Conservation (phyloP, 2,888 invertebrate species). For the Unio pictorum region DNA sequence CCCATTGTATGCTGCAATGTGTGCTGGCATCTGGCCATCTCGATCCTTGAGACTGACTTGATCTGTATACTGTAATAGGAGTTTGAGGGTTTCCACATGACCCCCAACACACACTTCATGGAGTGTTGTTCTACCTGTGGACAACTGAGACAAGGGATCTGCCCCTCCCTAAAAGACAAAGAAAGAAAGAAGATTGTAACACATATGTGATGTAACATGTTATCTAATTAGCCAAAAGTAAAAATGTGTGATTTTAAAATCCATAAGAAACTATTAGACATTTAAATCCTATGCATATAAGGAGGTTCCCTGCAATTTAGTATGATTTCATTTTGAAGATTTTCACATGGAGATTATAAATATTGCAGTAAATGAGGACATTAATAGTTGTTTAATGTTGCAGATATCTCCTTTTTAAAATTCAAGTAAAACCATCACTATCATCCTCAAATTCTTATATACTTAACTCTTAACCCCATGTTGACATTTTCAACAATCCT, state of each 20-base stretch:
- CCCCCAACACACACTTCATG: constrained; percentile 70
- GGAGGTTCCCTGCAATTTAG: too few relatives aligned
- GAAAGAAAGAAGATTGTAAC: background rate
- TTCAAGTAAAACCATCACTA: too few relatives aligned
- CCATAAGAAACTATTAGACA: too few relatives aligned
- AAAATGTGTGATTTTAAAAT: background rate
- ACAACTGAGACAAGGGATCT: constrained; percentile 52
- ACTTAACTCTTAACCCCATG: too few relatives aligned
- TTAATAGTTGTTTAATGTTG: too few relatives aligned
- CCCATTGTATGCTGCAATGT: constrained; percentile 68
- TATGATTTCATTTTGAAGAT: too few relatives aligned
- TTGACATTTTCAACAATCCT: too few relatives aligned
- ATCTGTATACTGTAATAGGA: constrained; percentile 57
- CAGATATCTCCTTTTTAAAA: too few relatives aligned
- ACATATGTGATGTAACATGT: background rate
- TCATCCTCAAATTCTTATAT: too few relatives aligned
- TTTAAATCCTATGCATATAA: too few relatives aligned
- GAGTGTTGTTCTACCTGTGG: constrained; percentile 62
- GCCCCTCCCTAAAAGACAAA: constrained; percentile 54
- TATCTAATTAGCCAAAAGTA: background rate
- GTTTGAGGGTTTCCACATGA: constrained; percentile 52
- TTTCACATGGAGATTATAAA: too few relatives aligned
- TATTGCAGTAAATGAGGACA: too few relatives aligned
- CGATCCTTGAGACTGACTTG: constrained; percentile 61
- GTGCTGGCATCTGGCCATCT: constrained; percentile 66